Percentiles rank a stretch among this genome's conserved stretches.
Evolutionary conservation across 1,140 invertebrate species (phyloP).

Genomic region (Dufourea novaeangliae): DNA sequence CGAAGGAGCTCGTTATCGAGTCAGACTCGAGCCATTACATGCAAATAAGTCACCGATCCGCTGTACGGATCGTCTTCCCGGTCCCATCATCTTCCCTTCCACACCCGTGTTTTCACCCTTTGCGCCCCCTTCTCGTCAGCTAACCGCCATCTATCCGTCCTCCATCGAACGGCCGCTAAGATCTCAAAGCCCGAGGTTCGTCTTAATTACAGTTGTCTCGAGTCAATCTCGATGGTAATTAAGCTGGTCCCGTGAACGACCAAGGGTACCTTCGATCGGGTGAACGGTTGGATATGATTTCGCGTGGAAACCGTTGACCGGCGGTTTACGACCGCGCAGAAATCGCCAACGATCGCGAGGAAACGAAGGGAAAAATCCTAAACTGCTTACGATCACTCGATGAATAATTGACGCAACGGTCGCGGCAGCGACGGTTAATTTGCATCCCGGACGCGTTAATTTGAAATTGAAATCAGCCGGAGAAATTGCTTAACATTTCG

Average conservation of each 20-base stretch:
- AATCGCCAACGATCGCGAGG: neutral
- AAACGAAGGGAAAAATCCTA: constrained; percentile 13
- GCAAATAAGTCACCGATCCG: constrained; percentile 78
- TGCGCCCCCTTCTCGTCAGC: constrained; percentile 23
- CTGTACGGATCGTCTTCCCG: constrained; percentile 68
- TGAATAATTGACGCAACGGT: constrained; percentile 54
- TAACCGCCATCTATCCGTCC: constrained; percentile 33
- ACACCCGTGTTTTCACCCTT: constrained; percentile 30
- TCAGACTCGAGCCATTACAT: constrained; percentile 76
- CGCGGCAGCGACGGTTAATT: constrained; percentile 23
- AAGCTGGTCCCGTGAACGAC: constrained; percentile 66
- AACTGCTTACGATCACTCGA: constrained; percentile 35
- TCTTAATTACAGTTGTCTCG: constrained; percentile 82
- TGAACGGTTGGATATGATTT: constrained; percentile 34
- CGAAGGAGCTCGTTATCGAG: constrained; percentile 61
- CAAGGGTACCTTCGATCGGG: constrained; percentile 26
- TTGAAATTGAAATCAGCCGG: constrained; percentile 50
- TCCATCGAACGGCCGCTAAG: constrained; percentile 59
- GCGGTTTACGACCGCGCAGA: constrained; percentile 31
- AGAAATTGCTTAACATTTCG: constrained; percentile 46
- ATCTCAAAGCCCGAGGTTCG: constrained; percentile 78
- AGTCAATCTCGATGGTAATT: constrained; percentile 82
- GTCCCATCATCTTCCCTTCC: constrained; percentile 49
- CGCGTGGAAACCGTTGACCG: neutral
- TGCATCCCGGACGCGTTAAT: constrained; percentile 47